A percentile compares a stretch with the other conserved stretches of the same genome.
phyloP scores from a whole-genome alignment of 2,113 vertebrate species.

The Eolophus roseicapilla region DNA sequence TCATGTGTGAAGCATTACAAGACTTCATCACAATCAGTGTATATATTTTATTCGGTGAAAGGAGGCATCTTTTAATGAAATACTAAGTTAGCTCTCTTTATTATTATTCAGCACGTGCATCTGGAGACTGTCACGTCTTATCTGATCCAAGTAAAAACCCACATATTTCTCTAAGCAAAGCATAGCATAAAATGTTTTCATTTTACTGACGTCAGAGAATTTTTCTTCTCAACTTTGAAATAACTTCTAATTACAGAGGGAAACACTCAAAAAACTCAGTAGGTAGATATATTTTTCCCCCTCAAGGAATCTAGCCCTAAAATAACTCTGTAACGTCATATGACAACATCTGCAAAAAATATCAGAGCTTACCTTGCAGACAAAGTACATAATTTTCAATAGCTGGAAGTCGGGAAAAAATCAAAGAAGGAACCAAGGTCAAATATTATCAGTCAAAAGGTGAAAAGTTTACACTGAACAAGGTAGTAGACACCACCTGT shows the following conservation, averaged over 20 bases:
- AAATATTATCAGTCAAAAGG: not conserved
- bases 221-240: not conserved
- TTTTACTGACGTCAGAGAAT: not conserved
- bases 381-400: conserved; percentile 26
- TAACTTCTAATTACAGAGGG: not conserved
- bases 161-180: not conserved
- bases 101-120: not conserved
- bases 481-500: not conserved
- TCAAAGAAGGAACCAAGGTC: not conserved
- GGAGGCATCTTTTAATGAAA: not conserved
- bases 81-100: not conserved
- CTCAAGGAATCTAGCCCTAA: not conserved
- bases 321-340: not conserved
- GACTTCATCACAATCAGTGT: not conserved
- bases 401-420: conserved; percentile 40
- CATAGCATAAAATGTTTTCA: no score
- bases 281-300: not conserved
- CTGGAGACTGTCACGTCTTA: not conserved
- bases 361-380: not conserved
- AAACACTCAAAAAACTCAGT: not conserved
- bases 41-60: not conserved
- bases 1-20: not conserved
- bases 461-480: not conserved
- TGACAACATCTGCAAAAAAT: conserved; percentile 7
- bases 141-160: not conserved